Percentiles rank a stretch among this genome's conserved stretches.
phyloP scores from a whole-genome alignment of 2,888 invertebrate genomes.

The Digitonthophagus gazella region DNA sequence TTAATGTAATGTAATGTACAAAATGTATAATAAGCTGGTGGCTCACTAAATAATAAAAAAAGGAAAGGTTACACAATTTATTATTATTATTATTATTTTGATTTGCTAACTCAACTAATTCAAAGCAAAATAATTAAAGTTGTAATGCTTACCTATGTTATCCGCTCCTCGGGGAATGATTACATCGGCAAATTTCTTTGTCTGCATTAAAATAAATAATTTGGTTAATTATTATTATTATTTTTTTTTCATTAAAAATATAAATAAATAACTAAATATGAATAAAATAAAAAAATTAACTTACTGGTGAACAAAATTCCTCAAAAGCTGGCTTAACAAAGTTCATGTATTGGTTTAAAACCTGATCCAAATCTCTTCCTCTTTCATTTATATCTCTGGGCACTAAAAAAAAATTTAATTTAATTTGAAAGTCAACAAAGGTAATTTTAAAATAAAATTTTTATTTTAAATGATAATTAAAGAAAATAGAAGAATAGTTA shows the following conservation, averaged over 20 bases:
- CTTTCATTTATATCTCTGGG: constrained; percentile 94
- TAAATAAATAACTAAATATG: not conserved
- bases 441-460: not conserved
- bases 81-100: not conserved
- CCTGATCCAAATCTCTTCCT: constrained; percentile 90
- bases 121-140: constrained; percentile 7
- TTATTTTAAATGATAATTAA: too few species aligned
- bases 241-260: not conserved
- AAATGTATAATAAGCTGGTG: not conserved
- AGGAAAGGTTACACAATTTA: not conserved
- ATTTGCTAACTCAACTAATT: too few species aligned
- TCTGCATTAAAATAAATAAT: constrained; percentile 56
- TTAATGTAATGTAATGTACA: not conserved
- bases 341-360: constrained; percentile 94
- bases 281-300: constrained; percentile 41
- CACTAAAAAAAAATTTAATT: constrained; percentile 59
- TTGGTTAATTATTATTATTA: constrained; percentile 10
- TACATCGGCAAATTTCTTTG: constrained; percentile 99
- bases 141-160: constrained; percentile 75
- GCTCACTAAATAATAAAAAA: not conserved
- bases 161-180: constrained; percentile 99
- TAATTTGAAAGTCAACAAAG: too few species aligned
- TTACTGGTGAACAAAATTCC: constrained; percentile 95
- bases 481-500: too few species aligned
- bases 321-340: constrained; percentile 99